phyloP scores from a whole-genome alignment of 2,797 vertebrate genomes.

The Sus cebifrons region DNA sequence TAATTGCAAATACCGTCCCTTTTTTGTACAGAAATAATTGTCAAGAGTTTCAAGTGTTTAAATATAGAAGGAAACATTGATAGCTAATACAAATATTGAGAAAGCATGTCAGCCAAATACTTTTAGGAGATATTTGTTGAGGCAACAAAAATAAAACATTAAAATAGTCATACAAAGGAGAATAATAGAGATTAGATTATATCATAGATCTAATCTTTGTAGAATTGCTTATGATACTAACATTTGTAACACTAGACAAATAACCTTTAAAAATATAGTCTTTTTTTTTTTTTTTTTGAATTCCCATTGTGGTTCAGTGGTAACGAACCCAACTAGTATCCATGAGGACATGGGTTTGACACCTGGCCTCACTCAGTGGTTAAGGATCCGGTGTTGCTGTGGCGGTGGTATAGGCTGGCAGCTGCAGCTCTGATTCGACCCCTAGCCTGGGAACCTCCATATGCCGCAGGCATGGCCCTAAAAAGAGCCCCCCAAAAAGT shows the following conservation, averaged over 20 bases:
- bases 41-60: background rate
- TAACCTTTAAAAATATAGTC: conserved; percentile 4
- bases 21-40: background rate
- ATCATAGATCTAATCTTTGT: background rate
- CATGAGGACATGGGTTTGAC: no score
- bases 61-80: conserved; percentile 37
- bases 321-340: no score
- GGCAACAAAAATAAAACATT: conserved; percentile 1
- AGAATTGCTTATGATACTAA: conserved; percentile 15
- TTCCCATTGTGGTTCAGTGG: no score
- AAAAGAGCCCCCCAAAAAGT: no score
- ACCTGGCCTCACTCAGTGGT: no score
- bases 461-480: no score
- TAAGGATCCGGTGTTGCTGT: no score
- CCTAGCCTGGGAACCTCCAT: no score
- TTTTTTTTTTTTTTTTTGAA: no score
- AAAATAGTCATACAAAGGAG: conserved; percentile 41
- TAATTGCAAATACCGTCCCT: background rate
- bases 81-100: background rate
- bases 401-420: no score
- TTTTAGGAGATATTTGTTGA: background rate
- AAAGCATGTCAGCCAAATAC: background rate
- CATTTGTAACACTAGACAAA: conserved; percentile 40
- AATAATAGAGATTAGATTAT: background rate
- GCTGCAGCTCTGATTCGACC: no score